Conservation (phyloP, 2,888 invertebrate species). For the Salticus scenicus region DNA sequence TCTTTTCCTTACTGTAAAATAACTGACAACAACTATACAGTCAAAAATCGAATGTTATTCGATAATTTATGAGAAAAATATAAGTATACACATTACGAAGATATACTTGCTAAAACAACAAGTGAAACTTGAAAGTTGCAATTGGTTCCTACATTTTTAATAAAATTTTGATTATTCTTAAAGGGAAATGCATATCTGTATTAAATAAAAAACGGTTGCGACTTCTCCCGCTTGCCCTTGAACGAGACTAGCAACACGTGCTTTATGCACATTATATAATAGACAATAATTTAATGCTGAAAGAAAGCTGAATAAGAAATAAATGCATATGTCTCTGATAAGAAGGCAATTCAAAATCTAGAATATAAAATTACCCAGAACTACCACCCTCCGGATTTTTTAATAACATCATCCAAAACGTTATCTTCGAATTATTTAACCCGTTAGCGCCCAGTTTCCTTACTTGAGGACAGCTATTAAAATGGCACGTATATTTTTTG, state of each 20-base stretch:
- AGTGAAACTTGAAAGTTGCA: not conserved
- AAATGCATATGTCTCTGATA: not conserved
- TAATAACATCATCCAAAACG: too few species aligned
- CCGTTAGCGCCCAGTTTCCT: too few species aligned
- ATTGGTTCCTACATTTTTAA: not conserved
- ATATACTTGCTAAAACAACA: not conserved
- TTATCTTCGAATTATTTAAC: too few species aligned
- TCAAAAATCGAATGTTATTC: too few species aligned
- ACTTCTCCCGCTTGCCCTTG: not conserved
- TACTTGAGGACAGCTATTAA: too few species aligned
- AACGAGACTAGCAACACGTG: not conserved
- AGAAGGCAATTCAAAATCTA: not conserved
- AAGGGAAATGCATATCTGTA: not conserved
- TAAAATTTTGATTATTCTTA: not conserved
- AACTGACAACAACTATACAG: too few species aligned
- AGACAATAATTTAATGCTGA: not conserved
- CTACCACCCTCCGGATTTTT: too few species aligned
- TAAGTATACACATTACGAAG: not conserved
- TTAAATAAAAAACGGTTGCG: not conserved
- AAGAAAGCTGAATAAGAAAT: too few species aligned
- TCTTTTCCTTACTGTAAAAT: too few species aligned
- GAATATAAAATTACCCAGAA: not conserved
- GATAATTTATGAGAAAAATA: constrained; percentile 10
- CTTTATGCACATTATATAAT: not conserved
- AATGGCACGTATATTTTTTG: too few species aligned